Percentiles rank a stretch among this genome's conserved stretches.
Conservation (phyloP, 2,888 invertebrate species). For the Neocrepidodera transversa region DNA sequence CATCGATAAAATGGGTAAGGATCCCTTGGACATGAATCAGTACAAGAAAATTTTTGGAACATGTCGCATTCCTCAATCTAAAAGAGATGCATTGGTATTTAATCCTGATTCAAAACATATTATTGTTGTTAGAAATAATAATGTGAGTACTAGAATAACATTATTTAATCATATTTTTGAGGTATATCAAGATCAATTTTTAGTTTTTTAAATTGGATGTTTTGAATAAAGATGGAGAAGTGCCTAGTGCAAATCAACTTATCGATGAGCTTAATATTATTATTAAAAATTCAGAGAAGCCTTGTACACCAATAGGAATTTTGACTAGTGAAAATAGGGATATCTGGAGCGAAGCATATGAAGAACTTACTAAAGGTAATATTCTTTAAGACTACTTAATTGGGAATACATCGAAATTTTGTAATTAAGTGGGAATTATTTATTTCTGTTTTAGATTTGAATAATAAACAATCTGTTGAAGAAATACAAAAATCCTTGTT, state of each 20-base stretch:
- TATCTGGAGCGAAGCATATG: slow-evolving; percentile 78
- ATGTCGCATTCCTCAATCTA: slow-evolving; percentile 77
- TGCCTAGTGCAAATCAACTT: slow-evolving; percentile 71
- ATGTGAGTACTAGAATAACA: slow-evolving; percentile 75
- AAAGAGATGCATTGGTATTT: slow-evolving; percentile 71
- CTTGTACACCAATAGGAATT: slow-evolving; percentile 72
- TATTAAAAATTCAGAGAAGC: slow-evolving; percentile 62
- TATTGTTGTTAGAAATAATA: slow-evolving; percentile 82
- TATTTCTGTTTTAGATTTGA: slow-evolving; percentile 56
- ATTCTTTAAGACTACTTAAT: too few species aligned
- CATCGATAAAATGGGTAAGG: slow-evolving; percentile 78
- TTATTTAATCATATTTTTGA: too few species aligned
- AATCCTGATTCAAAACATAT: slow-evolving; percentile 74
- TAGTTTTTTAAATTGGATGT: slow-evolving; percentile 68
- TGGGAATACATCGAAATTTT: too few species aligned
- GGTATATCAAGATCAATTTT: too few species aligned
- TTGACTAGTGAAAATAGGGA: slow-evolving; percentile 83
- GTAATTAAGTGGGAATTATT: too few species aligned
- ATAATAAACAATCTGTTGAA: slow-evolving; percentile 66
- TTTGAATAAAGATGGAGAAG: slow-evolving; percentile 55
- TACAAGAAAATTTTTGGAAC: slow-evolving; percentile 91
- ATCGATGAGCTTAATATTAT: slow-evolving; percentile 69
- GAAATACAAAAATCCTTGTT: slow-evolving; percentile 80
- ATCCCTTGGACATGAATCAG: slow-evolving; percentile 89
- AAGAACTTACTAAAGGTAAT: slow-evolving; percentile 67